These are phyloP conservation scores for Archaeoteleia sp. DNA, from an alignment of 2,888 invertebrate species.

Conservation along the genomic window DNA sequence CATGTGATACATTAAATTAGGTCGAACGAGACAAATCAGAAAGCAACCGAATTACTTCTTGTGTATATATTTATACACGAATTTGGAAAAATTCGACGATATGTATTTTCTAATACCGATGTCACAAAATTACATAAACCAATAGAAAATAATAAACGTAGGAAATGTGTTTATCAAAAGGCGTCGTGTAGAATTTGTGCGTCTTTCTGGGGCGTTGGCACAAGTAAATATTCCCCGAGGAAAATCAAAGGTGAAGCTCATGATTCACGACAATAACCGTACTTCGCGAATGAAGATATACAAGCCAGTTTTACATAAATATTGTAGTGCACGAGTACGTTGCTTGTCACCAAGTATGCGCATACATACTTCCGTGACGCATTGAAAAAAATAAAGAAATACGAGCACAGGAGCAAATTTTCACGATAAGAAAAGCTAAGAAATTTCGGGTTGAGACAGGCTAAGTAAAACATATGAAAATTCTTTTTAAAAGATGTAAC, in stretches of 20 bases:
- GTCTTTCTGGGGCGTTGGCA: neutral
- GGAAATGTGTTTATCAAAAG: no score
- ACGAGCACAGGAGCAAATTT: slow-evolving; percentile 26
- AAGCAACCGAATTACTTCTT: no score
- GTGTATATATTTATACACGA: no score
- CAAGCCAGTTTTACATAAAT: slow-evolving; percentile 35
- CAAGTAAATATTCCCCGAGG: slow-evolving; percentile 16
- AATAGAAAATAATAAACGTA: no score
- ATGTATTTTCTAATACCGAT: no score
- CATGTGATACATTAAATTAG: no score
- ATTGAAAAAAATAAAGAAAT: slow-evolving; percentile 38
- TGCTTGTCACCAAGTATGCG: slow-evolving; percentile 32
- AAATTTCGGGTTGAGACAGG: slow-evolving; percentile 18
- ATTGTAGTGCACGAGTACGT: slow-evolving; percentile 18
- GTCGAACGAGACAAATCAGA: no score
- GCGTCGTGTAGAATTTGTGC: slow-evolving; percentile 7
- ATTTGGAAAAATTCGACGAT: no score
- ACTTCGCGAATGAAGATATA: slow-evolving; percentile 23
- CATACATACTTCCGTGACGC: slow-evolving; percentile 15
- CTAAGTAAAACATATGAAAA: no score
- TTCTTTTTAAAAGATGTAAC: no score
- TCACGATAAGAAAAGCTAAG: slow-evolving; percentile 21
- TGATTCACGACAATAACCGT: slow-evolving; percentile 27
- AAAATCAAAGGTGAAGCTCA: slow-evolving; percentile 15
- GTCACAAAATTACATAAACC: no score